Evolutionary conservation across 64 coral and sea anemone genomes (phyloP), one percentile per base, ranked within the genome.

Genomic region (Pachyseris speciosa): DNA sequence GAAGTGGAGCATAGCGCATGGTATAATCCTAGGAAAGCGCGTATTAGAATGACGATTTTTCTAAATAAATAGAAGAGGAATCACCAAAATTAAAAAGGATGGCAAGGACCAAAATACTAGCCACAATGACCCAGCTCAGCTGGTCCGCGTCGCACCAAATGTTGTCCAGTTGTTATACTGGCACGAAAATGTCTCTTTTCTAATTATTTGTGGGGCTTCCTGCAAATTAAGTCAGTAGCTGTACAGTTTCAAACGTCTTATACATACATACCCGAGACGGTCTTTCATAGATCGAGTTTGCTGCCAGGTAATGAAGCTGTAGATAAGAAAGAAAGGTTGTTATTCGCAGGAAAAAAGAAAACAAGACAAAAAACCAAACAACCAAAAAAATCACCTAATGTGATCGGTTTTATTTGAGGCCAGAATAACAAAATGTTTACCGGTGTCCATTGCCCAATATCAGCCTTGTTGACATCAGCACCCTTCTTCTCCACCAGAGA

Each of bases 401-500:
- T n/a, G n/a, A n/a, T n/a, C n/a, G n/a, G n/a, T n/a, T n/a, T n/a
- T n/a, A n/a, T n/a, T n/a, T n/a, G n/a, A n/a, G n/a, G n/a, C n/a
- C n/a, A n/a, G 43, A 25, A 63, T 38, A 16, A 70, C 2, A 63
- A 57, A 69, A 24, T 57, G 72, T 86, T 22, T 86, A 96, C 94
- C 1, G 91, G 94, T 47, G 94, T 89, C 90, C 94, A 96, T 6
- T 90, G 77, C 36, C 90, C 80, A 36, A 89, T 69, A 59, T 96
- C 94, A n/a, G 86, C 27, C 37, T 83, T 92, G 28, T 89, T 78
- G 34, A 96, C 94, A 19, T 96, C 86, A 31, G 94, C 94, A 29
- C 90, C 90, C 55, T 96, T 96, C 72, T 92, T 86, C 15, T 93
- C 86, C 9, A 96, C 77, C 30, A 96, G 67, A 42, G 72, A 96